phyloP scores from a whole-genome alignment of 2,888 invertebrate species.

The Myopa testacea region DNA sequence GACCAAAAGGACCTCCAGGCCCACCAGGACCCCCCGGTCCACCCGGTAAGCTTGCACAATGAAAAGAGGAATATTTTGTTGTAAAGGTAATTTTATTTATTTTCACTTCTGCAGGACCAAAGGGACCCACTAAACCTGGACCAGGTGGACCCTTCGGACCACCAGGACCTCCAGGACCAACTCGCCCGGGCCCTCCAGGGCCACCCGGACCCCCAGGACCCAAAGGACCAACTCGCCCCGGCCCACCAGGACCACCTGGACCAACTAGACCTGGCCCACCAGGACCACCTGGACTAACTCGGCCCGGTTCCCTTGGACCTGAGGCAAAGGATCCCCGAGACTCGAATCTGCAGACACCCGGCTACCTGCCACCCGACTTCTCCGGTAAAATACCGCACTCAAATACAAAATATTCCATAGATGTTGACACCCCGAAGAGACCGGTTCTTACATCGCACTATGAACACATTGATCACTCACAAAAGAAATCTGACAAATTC shows the following conservation, averaged over 20 bases:
- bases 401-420: neutral
- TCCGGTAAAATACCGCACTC: conserved; percentile 40
- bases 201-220: conserved; percentile 52
- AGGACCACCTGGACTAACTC: conserved; percentile 52
- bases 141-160: conserved; percentile 51
- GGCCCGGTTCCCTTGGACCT: conserved; percentile 69
- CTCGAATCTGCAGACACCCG: conserved; percentile 39
- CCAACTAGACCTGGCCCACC: conserved; percentile 54
- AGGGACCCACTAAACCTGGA: conserved; percentile 56
- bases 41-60: conserved; percentile 60
- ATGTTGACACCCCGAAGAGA: neutral
- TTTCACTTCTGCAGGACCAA: conserved; percentile 52
- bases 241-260: conserved; percentile 59
- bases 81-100: neutral
- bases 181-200: conserved; percentile 49
- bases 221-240: conserved; percentile 55
- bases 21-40: conserved; percentile 58
- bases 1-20: conserved; percentile 56
- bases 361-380: conserved; percentile 61
- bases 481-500: conserved; percentile 44
- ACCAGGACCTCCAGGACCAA: conserved; percentile 50
- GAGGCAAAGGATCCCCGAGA: conserved; percentile 64
- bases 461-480: conserved; percentile 41
- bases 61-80: neutral
- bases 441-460: neutral